phyloP scores from a whole-genome alignment of 1,140 invertebrate species.

The Ostrea denselamellosa region DNA sequence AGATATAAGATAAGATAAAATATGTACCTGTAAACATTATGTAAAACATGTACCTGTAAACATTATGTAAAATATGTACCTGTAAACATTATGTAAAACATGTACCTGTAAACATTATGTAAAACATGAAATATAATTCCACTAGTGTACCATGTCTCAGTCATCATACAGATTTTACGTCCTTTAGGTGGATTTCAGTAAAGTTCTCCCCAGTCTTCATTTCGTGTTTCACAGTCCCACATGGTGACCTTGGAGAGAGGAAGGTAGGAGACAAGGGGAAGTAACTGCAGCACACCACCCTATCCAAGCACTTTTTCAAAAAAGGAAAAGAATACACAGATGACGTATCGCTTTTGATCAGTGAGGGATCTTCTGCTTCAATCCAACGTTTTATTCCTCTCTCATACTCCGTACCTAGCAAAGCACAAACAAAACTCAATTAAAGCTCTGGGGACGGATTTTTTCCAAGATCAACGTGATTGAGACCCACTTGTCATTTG shows the following conservation, averaged over 20 bases:
- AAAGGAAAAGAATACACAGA: not conserved
- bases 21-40: too few species aligned
- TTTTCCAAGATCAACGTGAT: too few species aligned
- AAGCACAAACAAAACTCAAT: not conserved
- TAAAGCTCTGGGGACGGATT: too few species aligned
- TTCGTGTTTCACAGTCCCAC: not conserved
- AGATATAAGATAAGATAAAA: not conserved
- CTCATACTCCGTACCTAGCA: not conserved
- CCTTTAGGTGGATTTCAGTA: not conserved
- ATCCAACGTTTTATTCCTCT: slow-evolving; percentile 6
- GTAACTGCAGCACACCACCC: not conserved
- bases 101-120: too few species aligned
- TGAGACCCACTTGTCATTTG: too few species aligned
- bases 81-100: too few species aligned
- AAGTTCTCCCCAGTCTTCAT: not conserved
- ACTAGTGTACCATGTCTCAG: too few species aligned
- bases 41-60: not conserved
- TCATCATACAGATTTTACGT: not conserved
- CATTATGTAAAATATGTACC: too few species aligned
- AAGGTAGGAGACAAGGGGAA: not conserved
- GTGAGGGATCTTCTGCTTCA: not conserved
- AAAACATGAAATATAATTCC: too few species aligned
- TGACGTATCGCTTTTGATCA: not conserved
- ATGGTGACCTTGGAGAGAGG: not conserved
- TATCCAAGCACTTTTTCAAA: not conserved